Evolutionary conservation across 2,888 invertebrate genomes (phyloP).

Genomic region (Eupithecia inturbata): DNA sequence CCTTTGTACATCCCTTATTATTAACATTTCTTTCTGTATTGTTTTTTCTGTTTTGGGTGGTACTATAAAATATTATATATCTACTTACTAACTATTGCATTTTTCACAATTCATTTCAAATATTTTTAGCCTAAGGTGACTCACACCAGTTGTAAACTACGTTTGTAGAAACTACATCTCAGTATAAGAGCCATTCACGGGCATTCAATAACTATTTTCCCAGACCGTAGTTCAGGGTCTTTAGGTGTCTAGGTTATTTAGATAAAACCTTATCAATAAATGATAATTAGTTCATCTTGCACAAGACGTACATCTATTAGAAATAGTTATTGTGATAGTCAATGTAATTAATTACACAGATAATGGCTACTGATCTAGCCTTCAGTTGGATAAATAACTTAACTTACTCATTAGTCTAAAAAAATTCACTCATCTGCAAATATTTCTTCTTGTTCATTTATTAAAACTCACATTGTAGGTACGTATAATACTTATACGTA

Average conservation of each 20-base stretch:
- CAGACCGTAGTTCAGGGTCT: constrained; percentile 30
- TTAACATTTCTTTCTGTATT: neutral
- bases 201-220: constrained; percentile 23
- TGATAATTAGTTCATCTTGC: constrained; percentile 21
- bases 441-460: neutral
- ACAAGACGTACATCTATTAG: constrained; percentile 12
- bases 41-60: too few relatives aligned
- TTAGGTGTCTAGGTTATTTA: constrained; percentile 24
- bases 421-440: neutral
- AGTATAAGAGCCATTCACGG: neutral
- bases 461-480: neutral
- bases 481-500: too few relatives aligned
- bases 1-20: too few relatives aligned
- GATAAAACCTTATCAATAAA: constrained; percentile 30
- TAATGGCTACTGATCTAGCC: neutral
- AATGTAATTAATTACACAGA: neutral
- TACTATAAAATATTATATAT: neutral
- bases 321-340: neutral
- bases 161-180: neutral
- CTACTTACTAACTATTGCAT: neutral
- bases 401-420: neutral
- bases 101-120: neutral
- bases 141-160: neutral
- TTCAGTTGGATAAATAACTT: neutral
- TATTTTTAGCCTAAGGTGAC: neutral